These are phyloP conservation scores for Chelonia mydas DNA, from an alignment of 2,797 vertebrate genomes.

Conservation along the genomic window DNA sequence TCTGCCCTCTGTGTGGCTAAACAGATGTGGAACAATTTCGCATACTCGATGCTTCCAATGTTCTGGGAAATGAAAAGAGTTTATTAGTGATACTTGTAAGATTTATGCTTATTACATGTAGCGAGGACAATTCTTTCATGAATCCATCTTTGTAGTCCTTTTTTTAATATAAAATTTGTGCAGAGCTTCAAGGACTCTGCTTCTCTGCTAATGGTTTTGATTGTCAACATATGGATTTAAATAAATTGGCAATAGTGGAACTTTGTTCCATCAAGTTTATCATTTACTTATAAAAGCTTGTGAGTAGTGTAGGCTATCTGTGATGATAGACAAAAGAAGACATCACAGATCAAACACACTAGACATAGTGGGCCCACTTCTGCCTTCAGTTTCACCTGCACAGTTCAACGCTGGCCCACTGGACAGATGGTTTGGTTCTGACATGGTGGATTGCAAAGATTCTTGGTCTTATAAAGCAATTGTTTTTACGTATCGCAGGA, in stretches of 20 bases:
- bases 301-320: not conserved
- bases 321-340: constrained; percentile 53
- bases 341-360: constrained; percentile 53
- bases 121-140: not conserved
- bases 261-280: not conserved
- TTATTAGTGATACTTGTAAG: constrained; percentile 18
- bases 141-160: not conserved
- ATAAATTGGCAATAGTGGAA: not conserved
- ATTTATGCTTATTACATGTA: not conserved
- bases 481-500: constrained; percentile 79
- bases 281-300: not conserved
- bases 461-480: constrained; percentile 81
- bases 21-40: not conserved
- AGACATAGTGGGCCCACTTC: constrained; percentile 35
- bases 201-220: not conserved
- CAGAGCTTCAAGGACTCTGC: not conserved
- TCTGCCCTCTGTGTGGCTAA: constrained; percentile 11
- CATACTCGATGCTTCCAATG: not conserved
- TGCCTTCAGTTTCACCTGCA: not conserved
- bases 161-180: not conserved
- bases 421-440: constrained; percentile 82
- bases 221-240: not conserved
- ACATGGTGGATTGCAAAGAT: constrained; percentile 82
- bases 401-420: constrained; percentile 65
- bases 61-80: constrained; percentile 13